These are phyloP conservation scores for Neocrepidodera transversa DNA, from an alignment of 2,888 invertebrate species.

Conservation along the genomic window DNA sequence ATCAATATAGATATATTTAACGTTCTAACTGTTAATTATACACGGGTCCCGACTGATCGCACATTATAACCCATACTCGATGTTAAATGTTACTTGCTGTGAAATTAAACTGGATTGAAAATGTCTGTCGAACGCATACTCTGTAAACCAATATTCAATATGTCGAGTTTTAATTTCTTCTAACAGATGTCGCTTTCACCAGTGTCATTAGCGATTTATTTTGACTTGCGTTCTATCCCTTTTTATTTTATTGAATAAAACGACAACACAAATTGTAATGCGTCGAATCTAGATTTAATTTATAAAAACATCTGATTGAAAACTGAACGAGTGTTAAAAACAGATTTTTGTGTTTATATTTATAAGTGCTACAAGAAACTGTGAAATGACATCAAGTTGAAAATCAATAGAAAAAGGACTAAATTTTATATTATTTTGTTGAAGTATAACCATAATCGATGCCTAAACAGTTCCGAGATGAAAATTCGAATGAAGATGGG, in stretches of 20 bases:
- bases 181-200: neutral
- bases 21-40: no score
- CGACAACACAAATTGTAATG: neutral
- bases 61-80: no score
- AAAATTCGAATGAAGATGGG: conserved; percentile 64
- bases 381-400: neutral
- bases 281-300: conserved; percentile 20
- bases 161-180: no score
- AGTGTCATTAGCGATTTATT: neutral
- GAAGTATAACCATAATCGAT: conserved; percentile 15
- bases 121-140: no score
- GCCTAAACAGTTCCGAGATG: conserved; percentile 51
- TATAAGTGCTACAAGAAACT: neutral
- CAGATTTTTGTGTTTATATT: conserved; percentile 1
- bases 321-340: conserved; percentile 7
- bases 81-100: no score
- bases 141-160: no score
- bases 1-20: no score
- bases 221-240: neutral
- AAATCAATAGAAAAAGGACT: conserved; percentile 18
- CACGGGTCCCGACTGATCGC: no score
- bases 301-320: conserved; percentile 46
- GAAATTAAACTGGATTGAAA: no score
- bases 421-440: neutral
- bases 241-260: neutral